A percentile compares a stretch with the other conserved stretches of the same genome.
These are phyloP conservation scores for Rhamnusium bicolor DNA, from an alignment of 2,888 invertebrate genomes.

Conservation along the genomic window DNA sequence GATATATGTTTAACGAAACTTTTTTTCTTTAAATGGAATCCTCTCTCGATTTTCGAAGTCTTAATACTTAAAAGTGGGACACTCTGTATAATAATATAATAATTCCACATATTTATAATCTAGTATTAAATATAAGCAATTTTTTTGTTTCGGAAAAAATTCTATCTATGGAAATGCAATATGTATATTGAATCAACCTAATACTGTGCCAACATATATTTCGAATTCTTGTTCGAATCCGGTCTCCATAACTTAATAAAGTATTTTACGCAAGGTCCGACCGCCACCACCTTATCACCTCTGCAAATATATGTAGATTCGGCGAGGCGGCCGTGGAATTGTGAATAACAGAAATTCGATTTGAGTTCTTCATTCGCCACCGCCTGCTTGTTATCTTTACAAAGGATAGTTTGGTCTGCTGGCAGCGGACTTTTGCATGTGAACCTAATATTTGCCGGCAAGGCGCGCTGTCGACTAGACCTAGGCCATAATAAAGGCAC, in stretches of 20 bases:
- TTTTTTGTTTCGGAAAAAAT: no score
- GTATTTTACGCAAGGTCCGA: constrained; percentile 58
- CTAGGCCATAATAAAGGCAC: constrained; percentile 44
- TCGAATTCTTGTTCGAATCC: constrained; percentile 29
- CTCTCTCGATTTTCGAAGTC: no score
- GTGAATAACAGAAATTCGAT: constrained; percentile 70
- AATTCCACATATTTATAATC: no score
- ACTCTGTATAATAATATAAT: no score
- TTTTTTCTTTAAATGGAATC: no score
- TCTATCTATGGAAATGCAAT: not conserved
- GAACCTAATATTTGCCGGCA: constrained; percentile 62
- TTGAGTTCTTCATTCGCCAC: constrained; percentile 67
- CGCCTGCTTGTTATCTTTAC: constrained; percentile 66
- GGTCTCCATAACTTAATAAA: constrained; percentile 62
- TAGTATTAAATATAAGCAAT: no score
- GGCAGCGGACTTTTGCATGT: constrained; percentile 64
- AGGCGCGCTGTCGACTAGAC: constrained; percentile 25
- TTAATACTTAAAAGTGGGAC: no score
- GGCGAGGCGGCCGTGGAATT: constrained; percentile 62
- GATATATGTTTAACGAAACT: no score
- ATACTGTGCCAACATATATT: constrained; percentile 20
- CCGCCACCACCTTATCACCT: constrained; percentile 59
- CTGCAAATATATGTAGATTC: constrained; percentile 70
- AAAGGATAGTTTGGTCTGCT: constrained; percentile 66
- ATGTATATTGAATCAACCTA: constrained; percentile 18